phyloP scores from a whole-genome alignment of 2,888 invertebrate genomes.

The Ochropacha duplaris region DNA sequence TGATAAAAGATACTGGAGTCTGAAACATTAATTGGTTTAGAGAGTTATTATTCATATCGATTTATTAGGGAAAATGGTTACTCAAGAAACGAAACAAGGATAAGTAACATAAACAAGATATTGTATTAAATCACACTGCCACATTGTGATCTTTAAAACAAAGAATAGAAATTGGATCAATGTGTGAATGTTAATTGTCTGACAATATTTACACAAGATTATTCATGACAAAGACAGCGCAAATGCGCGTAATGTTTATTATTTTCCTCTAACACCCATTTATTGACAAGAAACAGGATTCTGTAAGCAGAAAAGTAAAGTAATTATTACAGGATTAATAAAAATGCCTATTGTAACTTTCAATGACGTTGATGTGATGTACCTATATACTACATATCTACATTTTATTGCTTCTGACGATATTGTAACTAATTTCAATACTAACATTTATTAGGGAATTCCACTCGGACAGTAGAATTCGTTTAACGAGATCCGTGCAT shows the following conservation, averaged over 20 bases:
- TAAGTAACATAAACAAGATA: not conserved
- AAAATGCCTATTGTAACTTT: too few relatives aligned
- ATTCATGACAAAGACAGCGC: conserved; percentile 23
- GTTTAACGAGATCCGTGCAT: too few relatives aligned
- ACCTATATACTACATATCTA: too few relatives aligned
- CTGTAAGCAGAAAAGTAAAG: too few relatives aligned
- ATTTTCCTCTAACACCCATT: not conserved
- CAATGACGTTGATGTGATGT: too few relatives aligned
- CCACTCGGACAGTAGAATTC: too few relatives aligned
- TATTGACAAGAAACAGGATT: not conserved
- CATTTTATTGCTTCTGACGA: too few relatives aligned
- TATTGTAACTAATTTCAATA: too few relatives aligned
- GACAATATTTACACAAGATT: conserved; percentile 38
- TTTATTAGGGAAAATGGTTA: not conserved
- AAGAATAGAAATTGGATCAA: conserved; percentile 18
- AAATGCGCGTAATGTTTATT: conserved; percentile 28
- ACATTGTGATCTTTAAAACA: not conserved
- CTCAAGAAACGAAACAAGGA: not conserved
- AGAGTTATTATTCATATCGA: too few relatives aligned
- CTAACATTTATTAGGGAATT: too few relatives aligned
- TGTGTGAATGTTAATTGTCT: conserved; percentile 26
- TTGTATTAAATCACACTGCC: not conserved
- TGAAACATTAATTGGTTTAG: not conserved
- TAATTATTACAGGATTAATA: too few relatives aligned
- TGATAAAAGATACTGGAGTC: not conserved